Percentiles rank a stretch among this genome's conserved stretches.
phyloP scores from a whole-genome alignment of 2,113 vertebrate genomes.

The Antennarius striatus region DNA sequence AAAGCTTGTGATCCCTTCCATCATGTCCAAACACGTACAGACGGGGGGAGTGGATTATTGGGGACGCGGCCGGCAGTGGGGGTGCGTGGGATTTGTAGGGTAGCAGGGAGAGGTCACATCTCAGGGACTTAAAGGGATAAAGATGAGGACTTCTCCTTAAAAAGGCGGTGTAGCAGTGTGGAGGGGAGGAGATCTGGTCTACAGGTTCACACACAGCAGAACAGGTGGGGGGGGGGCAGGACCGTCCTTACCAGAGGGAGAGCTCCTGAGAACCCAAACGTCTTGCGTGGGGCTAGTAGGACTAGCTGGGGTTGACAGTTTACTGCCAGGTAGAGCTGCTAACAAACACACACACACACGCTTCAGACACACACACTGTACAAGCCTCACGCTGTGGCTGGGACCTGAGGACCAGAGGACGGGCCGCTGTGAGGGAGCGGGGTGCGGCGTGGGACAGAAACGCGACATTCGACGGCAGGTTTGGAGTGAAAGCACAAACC shows the following conservation, averaged over 20 bases:
- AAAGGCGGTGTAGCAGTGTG: conserved; percentile 12
- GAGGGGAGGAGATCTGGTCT: conserved; percentile 7
- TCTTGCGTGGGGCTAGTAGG: conserved; percentile 75
- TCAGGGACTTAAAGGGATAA: conserved; percentile 29
- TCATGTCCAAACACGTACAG: conserved; percentile 5
- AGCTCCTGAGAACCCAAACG: conserved; percentile 81
- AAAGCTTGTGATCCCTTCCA: conserved; percentile 6
- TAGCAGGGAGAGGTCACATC: conserved; percentile 24
- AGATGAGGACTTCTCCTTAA: conserved; percentile 30
- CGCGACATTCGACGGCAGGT: not conserved
- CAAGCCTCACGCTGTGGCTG: conserved; percentile 26
- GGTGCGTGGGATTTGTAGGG: conserved; percentile 1
- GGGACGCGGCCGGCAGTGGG: not conserved
- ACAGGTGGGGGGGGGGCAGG: conserved; percentile 31
- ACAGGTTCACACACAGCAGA: conserved; percentile 36
- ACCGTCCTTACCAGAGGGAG: conserved; percentile 79
- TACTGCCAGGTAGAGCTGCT: conserved; percentile 72
- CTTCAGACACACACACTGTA: conserved; percentile 6
- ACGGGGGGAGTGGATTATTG: conserved; percentile 17
- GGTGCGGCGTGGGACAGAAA: conserved; percentile 7
- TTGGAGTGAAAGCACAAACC: not conserved
- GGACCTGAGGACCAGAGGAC: conserved; percentile 9
- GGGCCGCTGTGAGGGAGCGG: not conserved
- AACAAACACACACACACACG: conserved; percentile 70
- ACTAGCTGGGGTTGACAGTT: conserved; percentile 67